Conservation (phyloP, 2,113 vertebrate genomes). For the Lathamus discolor region DNA sequence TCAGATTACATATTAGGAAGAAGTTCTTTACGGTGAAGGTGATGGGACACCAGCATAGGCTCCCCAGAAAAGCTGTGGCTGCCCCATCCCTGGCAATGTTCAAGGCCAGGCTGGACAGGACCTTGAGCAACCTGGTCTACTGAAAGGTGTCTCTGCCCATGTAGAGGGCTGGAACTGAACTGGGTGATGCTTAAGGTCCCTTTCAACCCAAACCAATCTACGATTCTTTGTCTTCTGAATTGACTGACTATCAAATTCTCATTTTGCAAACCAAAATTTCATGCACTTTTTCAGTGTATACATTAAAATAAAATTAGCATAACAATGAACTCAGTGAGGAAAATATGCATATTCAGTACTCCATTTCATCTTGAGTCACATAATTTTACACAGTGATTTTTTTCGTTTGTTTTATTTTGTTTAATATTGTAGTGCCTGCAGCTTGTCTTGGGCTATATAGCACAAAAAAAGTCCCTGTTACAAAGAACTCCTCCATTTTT, state of each 20-base stretch:
- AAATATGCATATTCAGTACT: background rate
- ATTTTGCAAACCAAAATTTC: background rate
- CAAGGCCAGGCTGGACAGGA: background rate
- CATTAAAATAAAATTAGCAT: background rate
- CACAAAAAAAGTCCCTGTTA: background rate
- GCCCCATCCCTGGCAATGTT: background rate
- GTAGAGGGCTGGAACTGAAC: background rate
- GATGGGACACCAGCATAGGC: background rate
- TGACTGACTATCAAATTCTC: background rate
- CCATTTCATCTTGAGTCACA: background rate
- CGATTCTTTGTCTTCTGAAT: background rate
- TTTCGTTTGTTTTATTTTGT: background rate
- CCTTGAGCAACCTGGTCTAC: background rate
- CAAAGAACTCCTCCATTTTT: background rate
- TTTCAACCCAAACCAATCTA: background rate
- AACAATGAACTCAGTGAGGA: background rate
- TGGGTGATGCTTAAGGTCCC: background rate
- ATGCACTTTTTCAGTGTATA: background rate
- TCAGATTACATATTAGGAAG: background rate
- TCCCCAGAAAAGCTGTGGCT: background rate
- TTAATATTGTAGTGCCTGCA: background rate
- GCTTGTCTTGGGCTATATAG: background rate
- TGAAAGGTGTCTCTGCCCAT: background rate
- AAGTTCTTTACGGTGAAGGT: background rate
- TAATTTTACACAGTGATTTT: background rate